phyloP scores from a whole-genome alignment of 1,140 invertebrate genomes.

The Vanessa atalanta region DNA sequence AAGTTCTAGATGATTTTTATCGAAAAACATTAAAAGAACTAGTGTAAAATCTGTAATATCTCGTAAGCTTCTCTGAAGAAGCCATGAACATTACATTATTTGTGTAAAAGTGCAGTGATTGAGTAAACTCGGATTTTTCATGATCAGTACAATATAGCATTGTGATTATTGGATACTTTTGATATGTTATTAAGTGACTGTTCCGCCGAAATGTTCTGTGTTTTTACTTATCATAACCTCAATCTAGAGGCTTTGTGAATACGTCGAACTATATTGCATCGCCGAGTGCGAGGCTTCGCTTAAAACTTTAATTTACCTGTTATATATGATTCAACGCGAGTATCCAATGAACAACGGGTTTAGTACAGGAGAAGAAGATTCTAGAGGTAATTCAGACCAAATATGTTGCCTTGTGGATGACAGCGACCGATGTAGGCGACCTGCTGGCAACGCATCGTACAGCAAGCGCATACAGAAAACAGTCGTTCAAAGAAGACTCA shows the following conservation, averaged over 20 bases:
- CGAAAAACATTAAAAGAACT: conserved; percentile 3
- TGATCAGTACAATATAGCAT: conserved; percentile 39
- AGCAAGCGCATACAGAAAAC: conserved; percentile 98
- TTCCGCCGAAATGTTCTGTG: conserved; percentile 58
- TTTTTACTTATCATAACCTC: conserved; percentile 74
- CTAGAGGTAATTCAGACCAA: conserved; percentile 90
- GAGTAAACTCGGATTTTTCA: conserved; percentile 40
- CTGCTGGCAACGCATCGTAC: conserved; percentile 97
- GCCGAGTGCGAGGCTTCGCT: conserved; percentile 58
- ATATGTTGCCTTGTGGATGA: conserved; percentile 97
- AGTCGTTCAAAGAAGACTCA: conserved; percentile 94
- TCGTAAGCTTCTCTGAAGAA: conserved; percentile 23
- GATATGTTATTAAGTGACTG: conserved; percentile 53
- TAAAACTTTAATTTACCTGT: conserved; percentile 62
- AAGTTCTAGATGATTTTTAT: conserved; percentile 6
- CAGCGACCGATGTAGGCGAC: conserved; percentile 90
- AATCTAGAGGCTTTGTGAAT: conserved; percentile 68
- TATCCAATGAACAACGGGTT: conserved; percentile 89
- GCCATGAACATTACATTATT: conserved; percentile 53
- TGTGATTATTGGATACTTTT: conserved; percentile 36
- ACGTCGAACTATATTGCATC: conserved; percentile 62
- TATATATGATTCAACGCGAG: conserved; percentile 82
- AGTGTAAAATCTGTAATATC: conserved; percentile 16
- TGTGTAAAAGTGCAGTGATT: conserved; percentile 60
- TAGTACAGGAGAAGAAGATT: conserved; percentile 94